These are phyloP conservation scores for Emys orbicularis DNA, from an alignment of 2,797 vertebrate genomes.

Conservation along the genomic window DNA sequence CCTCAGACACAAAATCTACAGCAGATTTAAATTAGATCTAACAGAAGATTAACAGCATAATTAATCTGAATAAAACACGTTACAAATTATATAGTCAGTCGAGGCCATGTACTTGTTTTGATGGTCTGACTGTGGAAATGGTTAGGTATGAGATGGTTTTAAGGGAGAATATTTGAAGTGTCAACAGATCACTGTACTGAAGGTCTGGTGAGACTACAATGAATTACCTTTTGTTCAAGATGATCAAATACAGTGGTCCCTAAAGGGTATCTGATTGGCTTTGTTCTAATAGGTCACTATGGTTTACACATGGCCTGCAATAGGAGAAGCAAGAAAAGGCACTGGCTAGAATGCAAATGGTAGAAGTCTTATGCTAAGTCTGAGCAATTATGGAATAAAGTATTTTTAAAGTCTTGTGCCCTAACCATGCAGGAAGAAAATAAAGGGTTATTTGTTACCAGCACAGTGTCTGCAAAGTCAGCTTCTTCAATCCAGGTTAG, in stretches of 20 bases:
- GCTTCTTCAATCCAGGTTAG: background rate
- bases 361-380: fast-evolving
- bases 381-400: background rate
- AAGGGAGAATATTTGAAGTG: background rate
- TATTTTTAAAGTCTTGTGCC: background rate
- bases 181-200: background rate
- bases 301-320: background rate
- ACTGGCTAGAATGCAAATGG: background rate
- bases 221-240: background rate
- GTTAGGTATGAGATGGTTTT: background rate
- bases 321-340: background rate
- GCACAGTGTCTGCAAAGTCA: background rate
- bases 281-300: fast-evolving
- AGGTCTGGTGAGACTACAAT: background rate
- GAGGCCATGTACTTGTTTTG: background rate
- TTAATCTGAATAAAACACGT: background rate
- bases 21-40: background rate
- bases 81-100: background rate
- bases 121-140: background rate
- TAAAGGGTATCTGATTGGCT: background rate
- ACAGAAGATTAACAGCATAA: background rate
- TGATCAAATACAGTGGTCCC: background rate
- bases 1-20: background rate
- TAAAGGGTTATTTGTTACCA: fast-evolving
- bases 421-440: background rate